Evolutionary conservation across 2,113 vertebrate species (phyloP).

Genomic region (Menidia beryllina): DNA sequence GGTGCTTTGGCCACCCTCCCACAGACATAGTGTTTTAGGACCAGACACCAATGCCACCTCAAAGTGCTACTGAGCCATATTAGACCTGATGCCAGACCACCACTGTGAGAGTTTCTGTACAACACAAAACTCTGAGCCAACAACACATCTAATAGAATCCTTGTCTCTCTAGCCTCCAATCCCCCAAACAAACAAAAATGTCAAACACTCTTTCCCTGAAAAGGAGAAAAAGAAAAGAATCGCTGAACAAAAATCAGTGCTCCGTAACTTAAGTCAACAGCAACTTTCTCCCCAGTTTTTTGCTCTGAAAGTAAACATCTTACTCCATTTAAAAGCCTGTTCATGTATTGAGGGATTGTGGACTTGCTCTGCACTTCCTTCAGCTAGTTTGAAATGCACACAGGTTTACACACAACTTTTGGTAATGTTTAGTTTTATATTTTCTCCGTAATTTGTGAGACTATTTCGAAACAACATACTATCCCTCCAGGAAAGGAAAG

Average conservation of each 20-base stretch:
- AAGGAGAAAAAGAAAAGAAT: conserved; percentile 8
- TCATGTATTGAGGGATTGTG: not conserved
- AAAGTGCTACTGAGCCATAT: conserved; percentile 62
- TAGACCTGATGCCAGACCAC: conserved; percentile 68
- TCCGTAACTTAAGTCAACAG: conserved; percentile 32
- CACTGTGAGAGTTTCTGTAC: conserved; percentile 63
- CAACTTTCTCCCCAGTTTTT: not conserved
- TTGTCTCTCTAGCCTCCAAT: conserved; percentile 62
- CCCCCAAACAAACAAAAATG: conserved; percentile 63
- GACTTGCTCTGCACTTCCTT: no score
- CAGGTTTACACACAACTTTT: conserved; percentile 16
- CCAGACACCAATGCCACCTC: conserved; percentile 62
- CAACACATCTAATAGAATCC: conserved; percentile 61
- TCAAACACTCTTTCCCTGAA: conserved; percentile 37
- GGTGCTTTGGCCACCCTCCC: conserved; percentile 42
- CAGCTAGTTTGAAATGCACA: conserved; percentile 15
- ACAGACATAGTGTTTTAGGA: conserved; percentile 58
- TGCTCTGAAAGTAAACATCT: conserved; percentile 34
- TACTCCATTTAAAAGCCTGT: conserved; percentile 20
- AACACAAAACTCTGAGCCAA: conserved; percentile 56
- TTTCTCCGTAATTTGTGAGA: conserved; percentile 13
- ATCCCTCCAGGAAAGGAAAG: conserved; percentile 16
- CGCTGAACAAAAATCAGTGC: conserved; percentile 17
- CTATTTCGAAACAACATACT: not conserved
- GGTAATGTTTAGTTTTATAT: conserved; percentile 25